Conservation (phyloP, 2,797 vertebrate genomes). For the Tenualosa thibaudeaui region DNA sequence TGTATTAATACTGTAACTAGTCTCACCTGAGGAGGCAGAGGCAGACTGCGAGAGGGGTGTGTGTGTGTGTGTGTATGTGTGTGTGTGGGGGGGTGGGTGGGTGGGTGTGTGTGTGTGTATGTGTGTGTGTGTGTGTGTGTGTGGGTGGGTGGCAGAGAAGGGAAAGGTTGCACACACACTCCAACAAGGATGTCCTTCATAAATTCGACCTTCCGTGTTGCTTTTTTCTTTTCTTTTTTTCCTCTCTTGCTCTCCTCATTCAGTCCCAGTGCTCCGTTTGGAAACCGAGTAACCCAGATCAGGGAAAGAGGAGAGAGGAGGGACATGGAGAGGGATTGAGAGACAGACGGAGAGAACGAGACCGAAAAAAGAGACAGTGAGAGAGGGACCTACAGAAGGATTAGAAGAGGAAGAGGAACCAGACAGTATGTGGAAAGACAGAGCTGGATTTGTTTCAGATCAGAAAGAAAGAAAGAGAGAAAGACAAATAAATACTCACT, state of each 20-base stretch:
- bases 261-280: constrained; percentile 73
- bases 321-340: constrained; percentile 49
- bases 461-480: constrained; percentile 16
- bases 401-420: constrained; percentile 23
- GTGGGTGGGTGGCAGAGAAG: not conserved
- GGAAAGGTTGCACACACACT: constrained; percentile 51
- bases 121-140: constrained; percentile 11
- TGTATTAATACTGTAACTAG: not conserved
- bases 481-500: constrained; percentile 35
- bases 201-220: constrained; percentile 74
- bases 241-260: constrained; percentile 38
- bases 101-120: constrained; percentile 16
- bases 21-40: not conserved
- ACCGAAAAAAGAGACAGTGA: constrained; percentile 36
- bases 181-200: constrained; percentile 80
- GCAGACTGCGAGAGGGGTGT: not conserved
- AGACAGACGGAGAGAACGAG: constrained; percentile 51
- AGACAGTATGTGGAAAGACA: not conserved
- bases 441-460: not conserved
- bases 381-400: constrained; percentile 38
- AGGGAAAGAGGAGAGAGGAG: constrained; percentile 46
- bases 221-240: constrained; percentile 45
- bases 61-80: constrained; percentile 15
- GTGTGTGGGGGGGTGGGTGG: not conserved
- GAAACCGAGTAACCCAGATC: constrained; percentile 84